A percentile compares a stretch with the other conserved stretches of the same genome.
Evolutionary conservation across 2,888 invertebrate genomes (phyloP).

Genomic region (Plusia festucae): DNA sequence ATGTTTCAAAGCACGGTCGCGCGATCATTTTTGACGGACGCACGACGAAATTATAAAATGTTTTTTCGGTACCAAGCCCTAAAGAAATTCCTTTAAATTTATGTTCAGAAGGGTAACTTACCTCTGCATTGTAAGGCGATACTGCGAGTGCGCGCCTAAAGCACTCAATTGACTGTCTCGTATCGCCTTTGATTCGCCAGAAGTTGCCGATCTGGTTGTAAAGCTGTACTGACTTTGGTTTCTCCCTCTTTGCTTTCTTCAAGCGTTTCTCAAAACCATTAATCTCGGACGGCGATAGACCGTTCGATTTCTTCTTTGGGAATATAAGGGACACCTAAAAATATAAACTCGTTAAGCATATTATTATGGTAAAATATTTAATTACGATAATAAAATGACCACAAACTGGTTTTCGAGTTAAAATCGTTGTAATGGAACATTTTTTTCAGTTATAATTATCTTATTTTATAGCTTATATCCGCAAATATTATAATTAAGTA

Average conservation of each 20-base stretch:
- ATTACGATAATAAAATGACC: background rate
- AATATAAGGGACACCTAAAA: constrained; percentile 92
- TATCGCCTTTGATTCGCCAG: constrained; percentile 97
- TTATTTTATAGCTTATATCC: too few species aligned
- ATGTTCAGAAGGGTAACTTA: constrained; percentile 59
- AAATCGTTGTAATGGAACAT: too few species aligned
- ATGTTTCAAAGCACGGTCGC: too few species aligned
- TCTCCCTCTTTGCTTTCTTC: constrained; percentile 94
- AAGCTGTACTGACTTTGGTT: constrained; percentile 94
- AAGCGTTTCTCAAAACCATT: constrained; percentile 92
- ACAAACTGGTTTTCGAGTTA: background rate
- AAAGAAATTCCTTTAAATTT: too few species aligned
- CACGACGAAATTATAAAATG: too few species aligned
- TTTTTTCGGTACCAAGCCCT: too few species aligned
- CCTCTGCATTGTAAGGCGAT: constrained; percentile 96
- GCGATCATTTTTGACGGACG: too few species aligned
- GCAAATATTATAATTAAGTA: too few species aligned
- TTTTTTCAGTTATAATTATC: too few species aligned
- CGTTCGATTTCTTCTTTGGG: constrained; percentile 91
- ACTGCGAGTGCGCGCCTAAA: constrained; percentile 95
- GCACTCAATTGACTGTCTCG: constrained; percentile 96
- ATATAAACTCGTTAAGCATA: background rate
- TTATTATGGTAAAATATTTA: background rate
- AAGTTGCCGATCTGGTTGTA: constrained; percentile 98
- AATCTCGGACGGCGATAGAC: constrained; percentile 92